Evolutionary conservation across 1,140 invertebrate genomes (phyloP).

Genomic region (Aphaenogaster floridana): DNA sequence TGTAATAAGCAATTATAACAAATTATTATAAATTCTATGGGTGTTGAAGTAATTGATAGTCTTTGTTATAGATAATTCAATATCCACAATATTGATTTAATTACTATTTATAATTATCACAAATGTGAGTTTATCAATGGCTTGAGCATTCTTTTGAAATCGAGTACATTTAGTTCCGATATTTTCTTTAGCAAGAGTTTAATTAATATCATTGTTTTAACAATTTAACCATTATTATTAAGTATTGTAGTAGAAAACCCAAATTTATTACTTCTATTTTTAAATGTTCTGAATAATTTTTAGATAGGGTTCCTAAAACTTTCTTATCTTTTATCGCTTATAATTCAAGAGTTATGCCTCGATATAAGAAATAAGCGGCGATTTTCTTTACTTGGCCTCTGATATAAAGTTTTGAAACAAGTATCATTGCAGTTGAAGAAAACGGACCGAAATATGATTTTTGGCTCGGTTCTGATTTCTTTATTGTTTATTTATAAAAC

Average conservation of each 20-base stretch:
- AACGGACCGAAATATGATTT: slow-evolving; percentile 49
- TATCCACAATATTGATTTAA: not conserved
- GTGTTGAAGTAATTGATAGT: slow-evolving; percentile 10
- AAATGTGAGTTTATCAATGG: not conserved
- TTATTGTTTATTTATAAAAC: slow-evolving; percentile 36
- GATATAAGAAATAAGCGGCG: not conserved
- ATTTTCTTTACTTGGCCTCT: not conserved
- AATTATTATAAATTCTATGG: not conserved
- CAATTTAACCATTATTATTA: not conserved
- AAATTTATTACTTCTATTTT: not conserved
- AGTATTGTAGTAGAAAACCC: not conserved
- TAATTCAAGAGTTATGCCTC: not conserved
- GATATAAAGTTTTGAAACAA: not conserved
- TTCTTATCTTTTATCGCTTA: not conserved
- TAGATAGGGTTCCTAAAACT: not conserved
- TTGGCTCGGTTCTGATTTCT: slow-evolving; percentile 44
- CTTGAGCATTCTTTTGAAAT: slow-evolving; percentile 6
- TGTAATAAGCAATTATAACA: not conserved
- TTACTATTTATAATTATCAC: not conserved
- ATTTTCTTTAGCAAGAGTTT: not conserved
- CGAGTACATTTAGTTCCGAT: not conserved
- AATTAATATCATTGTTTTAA: not conserved
- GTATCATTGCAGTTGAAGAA: slow-evolving; percentile 33
- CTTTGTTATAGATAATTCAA: slow-evolving; percentile 31
- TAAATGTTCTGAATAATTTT: not conserved